Evolutionary conservation across 2,113 vertebrate species (phyloP), one percentile per base, ranked within the genome.

Genomic region (Ginglymostoma cirratum): DNA sequence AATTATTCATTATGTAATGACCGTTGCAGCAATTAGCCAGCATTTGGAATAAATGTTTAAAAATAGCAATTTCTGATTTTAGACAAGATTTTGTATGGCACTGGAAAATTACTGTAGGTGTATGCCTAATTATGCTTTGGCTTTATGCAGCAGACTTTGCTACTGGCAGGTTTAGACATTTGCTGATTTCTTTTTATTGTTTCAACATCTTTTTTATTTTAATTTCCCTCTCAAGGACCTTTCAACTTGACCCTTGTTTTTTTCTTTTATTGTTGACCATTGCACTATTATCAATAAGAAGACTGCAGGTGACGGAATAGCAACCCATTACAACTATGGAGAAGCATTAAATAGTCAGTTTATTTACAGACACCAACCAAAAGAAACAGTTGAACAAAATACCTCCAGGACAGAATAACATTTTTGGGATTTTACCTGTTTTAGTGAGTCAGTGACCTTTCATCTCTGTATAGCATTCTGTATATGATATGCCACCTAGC

Each of bases 1-100:
- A 98, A 98, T 98, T 98, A 98, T 98, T 98, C 97, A 98, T 98
- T 98, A 98, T 95, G 94, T 98, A 98, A 98, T 98, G 97, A 98
- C 97, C 97, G 98, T 97, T 98, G 97, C 97, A 98, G 98, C 98
- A 98, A 98, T 98, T 98, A 98, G 97, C 98, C 97, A 97, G 97
- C 97, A 98, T 98, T 98, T 98, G 97, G 98, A 98, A 98, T 98
- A 98, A 98, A 98, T 97, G 97, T 97, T 97, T 97, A 98, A 97
- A 98, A 97, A 97, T 98, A 98, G 98, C 98, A 98, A 98, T 98
- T 98, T 98, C 98, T 98, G 98, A 97, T 98, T 98, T 98, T 98
- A 98, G 98, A 98, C 97, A 97, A 98, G 98, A 98, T 98, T 98
- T 98, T 98, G 97, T 98, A 97, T 97, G 97, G 96, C 97, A 97